Percentiles rank a stretch among this genome's conserved stretches.
phyloP scores from a whole-genome alignment of 2,888 invertebrate genomes.

The Ariolimax columbianus region DNA sequence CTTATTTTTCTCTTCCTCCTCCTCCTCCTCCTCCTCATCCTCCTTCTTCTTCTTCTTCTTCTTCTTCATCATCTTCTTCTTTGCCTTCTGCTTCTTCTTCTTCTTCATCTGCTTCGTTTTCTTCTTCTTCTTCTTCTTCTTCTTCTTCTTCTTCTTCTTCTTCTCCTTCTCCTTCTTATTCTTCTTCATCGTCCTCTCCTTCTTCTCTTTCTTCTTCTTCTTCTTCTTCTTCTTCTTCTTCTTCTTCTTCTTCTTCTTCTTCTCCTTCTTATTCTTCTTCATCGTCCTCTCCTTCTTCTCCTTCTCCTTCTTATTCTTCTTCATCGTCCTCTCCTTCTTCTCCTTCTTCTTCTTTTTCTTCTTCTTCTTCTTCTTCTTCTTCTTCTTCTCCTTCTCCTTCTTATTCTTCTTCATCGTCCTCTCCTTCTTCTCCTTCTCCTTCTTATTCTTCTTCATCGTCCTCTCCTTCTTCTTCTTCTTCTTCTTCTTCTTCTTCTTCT shows the following conservation, averaged over 20 bases:
- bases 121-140: neutral
- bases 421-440: neutral
- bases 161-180: neutral
- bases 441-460: neutral
- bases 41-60: neutral
- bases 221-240: neutral
- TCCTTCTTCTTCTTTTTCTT: conserved; percentile 6
- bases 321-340: neutral
- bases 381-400: neutral
- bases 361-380: neutral
- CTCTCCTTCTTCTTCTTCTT: conserved; percentile 9
- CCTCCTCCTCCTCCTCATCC: neutral
- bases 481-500: conserved; percentile 8
- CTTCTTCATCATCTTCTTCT: neutral
- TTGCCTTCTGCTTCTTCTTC: neutral
- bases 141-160: neutral
- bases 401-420: neutral
- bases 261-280: neutral
- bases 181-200: neutral
- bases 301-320: conserved; percentile 2
- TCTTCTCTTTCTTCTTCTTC: no score
- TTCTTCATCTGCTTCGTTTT: conserved; percentile 12
- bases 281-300: neutral
- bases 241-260: neutral
- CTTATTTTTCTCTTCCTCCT: neutral